Evolutionary conservation across 2,113 vertebrate species (phyloP).

Genomic region (Aphelocoma coerulescens): DNA sequence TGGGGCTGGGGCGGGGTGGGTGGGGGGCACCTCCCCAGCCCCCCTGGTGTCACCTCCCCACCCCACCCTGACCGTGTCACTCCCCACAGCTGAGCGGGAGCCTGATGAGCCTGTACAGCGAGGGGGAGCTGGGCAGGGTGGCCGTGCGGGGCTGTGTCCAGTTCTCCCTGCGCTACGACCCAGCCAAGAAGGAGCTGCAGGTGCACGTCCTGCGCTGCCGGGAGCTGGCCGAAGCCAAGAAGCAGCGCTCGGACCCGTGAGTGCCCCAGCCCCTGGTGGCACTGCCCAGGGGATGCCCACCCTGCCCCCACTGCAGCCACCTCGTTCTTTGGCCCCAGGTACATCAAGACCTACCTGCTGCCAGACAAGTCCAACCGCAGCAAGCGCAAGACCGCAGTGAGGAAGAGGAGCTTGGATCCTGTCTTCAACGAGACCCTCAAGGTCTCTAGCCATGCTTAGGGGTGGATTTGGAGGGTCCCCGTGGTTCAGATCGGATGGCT

Average conservation of each 20-base stretch:
- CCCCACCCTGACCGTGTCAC: neutral
- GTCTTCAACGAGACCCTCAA: constrained; percentile 88
- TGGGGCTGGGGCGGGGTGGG: too few relatives aligned
- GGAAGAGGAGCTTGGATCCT: constrained; percentile 88
- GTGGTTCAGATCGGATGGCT: rapidly evolving
- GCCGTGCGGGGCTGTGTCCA: constrained; percentile 85
- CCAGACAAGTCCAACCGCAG: constrained; percentile 89
- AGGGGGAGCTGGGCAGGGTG: constrained; percentile 80
- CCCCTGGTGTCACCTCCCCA: neutral
- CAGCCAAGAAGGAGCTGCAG: constrained; percentile 76
- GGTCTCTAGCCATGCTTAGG: constrained; percentile 55
- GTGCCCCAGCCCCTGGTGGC: neutral
- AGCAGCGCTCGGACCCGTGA: constrained; percentile 89
- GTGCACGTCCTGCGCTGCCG: constrained; percentile 85
- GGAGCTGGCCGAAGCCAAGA: constrained; percentile 84
- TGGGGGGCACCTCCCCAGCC: neutral
- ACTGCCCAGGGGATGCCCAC: rapidly evolving
- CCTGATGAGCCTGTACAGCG: constrained; percentile 89
- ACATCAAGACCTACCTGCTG: constrained; percentile 93
- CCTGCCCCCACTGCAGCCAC: rapidly evolving
- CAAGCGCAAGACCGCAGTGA: constrained; percentile 90
- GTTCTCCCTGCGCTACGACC: constrained; percentile 83
- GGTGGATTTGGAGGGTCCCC: neutral
- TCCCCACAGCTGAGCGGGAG: constrained; percentile 84
- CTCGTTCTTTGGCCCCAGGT: constrained; percentile 60